phyloP scores from a whole-genome alignment of 2,113 vertebrate species.

The Thalassarche chlororhynchos region DNA sequence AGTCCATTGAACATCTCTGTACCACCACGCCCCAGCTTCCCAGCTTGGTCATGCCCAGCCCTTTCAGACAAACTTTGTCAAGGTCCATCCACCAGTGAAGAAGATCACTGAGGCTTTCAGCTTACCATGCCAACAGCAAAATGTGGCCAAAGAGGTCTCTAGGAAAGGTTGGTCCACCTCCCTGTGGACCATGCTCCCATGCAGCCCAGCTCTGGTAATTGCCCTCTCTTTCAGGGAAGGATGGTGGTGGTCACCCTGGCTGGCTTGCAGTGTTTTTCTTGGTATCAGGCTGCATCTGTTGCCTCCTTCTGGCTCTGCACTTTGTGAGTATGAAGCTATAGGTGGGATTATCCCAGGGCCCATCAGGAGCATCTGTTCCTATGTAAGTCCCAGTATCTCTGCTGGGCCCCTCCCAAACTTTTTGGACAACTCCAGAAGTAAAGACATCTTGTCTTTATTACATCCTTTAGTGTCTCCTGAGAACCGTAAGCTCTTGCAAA shows the following conservation, averaged over 20 bases:
- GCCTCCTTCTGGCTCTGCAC: not conserved
- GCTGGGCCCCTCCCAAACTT: not conserved
- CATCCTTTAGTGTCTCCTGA: not conserved
- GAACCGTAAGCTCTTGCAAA: not conserved
- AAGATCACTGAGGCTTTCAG: not conserved
- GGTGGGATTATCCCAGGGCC: not conserved
- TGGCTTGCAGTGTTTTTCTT: not conserved
- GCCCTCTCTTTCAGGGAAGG: not conserved
- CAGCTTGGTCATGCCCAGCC: not conserved
- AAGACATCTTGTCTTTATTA: not conserved
- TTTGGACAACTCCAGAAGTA: not conserved
- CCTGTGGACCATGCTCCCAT: not conserved
- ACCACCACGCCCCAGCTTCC: not conserved
- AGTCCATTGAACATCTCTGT: not conserved
- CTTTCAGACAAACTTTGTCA: not conserved
- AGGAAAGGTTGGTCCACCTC: not conserved
- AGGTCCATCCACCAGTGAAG: not conserved
- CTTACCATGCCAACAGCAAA: not conserved
- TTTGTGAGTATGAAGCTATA: not conserved
- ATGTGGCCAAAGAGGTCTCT: not conserved
- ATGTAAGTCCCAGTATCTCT: not conserved
- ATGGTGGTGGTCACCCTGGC: not conserved
- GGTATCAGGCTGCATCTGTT: not conserved
- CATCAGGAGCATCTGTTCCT: not conserved
- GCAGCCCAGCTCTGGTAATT: rapidly evolving